Base-by-base conservation (phyloP, 2,888 invertebrate genomes). In the Tupiocoris notatus region DNA sequence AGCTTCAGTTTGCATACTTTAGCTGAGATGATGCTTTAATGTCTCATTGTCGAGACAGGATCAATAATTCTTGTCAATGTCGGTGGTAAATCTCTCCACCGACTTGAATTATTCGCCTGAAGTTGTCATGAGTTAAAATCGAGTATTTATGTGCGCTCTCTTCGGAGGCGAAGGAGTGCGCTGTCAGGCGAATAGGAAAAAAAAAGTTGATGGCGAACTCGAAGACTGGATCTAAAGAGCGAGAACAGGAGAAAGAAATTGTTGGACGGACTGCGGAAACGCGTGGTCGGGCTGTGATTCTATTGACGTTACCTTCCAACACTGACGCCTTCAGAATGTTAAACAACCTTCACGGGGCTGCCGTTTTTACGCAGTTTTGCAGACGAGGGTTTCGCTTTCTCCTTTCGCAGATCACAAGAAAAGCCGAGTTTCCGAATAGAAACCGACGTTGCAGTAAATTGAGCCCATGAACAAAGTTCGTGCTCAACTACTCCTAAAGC, bases 271-370 rank as follows among this genome's bases (percentile, higher is more conserved):
- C 67, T 67, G 57, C 70, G 21, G 59, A 20, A 70, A 59, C 61
- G 70, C 70, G 70, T 70, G 70, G 70, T n/a, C 24, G 70, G 39
- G 39, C 70, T 58, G 59, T 59, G 70, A 70, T 70, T 70, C 70
- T 70, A 70, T 70, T 70, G 70, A 70, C 70, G 70, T 70, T 70
- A 25, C 70, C 21, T 58, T 23, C 54, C 25, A 12, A 21, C 20
- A 59, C 16, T 25, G 61, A n/a, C 59, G 18, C 54, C 59, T 25
- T 16, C 70, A 23, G 70, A 70, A 70, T 70, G 70, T 70, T 70
- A 59, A 70, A 59, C 59, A 54, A 20, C 67, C 54, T 67, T 67
- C 57, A 39, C 6, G 39, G 39, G 39, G 39, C 12, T 39, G 39
- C 39, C 56, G 21, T 57, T 67, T 65, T 65, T 65, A 39, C 65